phyloP scores from a whole-genome alignment of 2,797 vertebrate genomes.

The Enteromius paludinosus region DNA sequence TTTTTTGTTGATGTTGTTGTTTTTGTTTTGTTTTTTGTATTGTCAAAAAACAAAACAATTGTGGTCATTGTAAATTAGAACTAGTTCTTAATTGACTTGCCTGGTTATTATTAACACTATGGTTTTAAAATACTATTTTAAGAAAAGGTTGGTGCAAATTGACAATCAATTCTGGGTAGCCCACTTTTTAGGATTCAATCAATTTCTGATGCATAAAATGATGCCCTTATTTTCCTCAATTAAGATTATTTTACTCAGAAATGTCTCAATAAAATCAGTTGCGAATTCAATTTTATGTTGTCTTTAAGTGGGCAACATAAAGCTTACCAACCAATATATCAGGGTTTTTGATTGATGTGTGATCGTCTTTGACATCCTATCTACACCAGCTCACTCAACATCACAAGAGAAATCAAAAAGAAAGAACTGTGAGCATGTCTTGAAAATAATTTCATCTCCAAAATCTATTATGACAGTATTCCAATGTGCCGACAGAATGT shows the following conservation, averaged over 20 bases:
- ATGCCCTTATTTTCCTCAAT: neutral
- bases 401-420: conserved; percentile 26
- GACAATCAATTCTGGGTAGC: neutral
- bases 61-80: too few relatives aligned
- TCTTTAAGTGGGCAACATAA: neutral
- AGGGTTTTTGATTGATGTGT: conserved; percentile 52
- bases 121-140: neutral
- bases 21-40: too few relatives aligned
- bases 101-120: neutral
- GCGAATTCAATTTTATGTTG: neutral
- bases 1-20: too few relatives aligned
- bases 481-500: conserved; percentile 62
- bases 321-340: conserved; percentile 52
- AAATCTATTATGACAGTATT: conserved; percentile 67
- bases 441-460: conserved; percentile 50
- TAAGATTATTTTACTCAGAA: neutral
- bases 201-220: neutral
- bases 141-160: neutral
- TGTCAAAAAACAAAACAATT: too few relatives aligned
- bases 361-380: conserved; percentile 63
- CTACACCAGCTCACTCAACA: conserved; percentile 59
- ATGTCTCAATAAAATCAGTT: neutral
- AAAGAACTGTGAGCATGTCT: conserved; percentile 7
- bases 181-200: neutral
- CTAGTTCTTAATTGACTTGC: too few relatives aligned